Evolutionary conservation across 2,888 invertebrate species (phyloP), one percentile per base, ranked within the genome.

Genomic region (Celastrina argiolus): DNA sequence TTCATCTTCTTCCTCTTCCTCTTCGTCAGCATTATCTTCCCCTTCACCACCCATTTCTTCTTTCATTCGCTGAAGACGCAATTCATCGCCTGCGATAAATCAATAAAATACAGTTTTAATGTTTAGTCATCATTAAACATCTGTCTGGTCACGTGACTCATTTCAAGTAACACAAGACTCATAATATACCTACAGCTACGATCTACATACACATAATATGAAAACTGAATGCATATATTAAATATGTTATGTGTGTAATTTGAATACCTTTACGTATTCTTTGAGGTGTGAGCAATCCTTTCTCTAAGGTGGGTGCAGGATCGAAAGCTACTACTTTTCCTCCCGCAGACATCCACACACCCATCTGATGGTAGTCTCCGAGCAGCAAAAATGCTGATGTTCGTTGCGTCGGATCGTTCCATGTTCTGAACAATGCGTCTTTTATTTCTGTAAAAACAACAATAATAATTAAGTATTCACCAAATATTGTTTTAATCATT

Each of bases 281-380:
- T 45, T 85, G 84, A 1, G 72, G 22, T 0, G 88, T 87, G 0
- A 91, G 76, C 73, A 81, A 68, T 0, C 89, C 90, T 69, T 82
- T 83, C 1, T 67, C 18, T 10, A 87, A 67, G 0, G 88, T 86
- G 1, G 91, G 91, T 0, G 89, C 90, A 0, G 90, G 83, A 64
- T 91, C 91, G 69, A 87, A 91, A 0, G 82, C 90, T 10, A 91
- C 89, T 41, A 91, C 84, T 66, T 81, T 83, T 0, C 91, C 90
- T 0, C 87, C 87, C 0, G 84, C 76, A 0, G 81, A 75, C 82
- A 87, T 75, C 91, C 91, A 91, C 42, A 90, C 78, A 0, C 91
- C 90, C 22, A 91, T 71, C 76, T 87, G 87, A 71, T 90, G 89
- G 79, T 89, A 91, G 72, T 90, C 90, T 0, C 90, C 88, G 22